Evolutionary conservation across 2,113 vertebrate species (phyloP), one percentile per base, ranked within the genome.

Genomic region (Protobothrops flavoviridis): DNA sequence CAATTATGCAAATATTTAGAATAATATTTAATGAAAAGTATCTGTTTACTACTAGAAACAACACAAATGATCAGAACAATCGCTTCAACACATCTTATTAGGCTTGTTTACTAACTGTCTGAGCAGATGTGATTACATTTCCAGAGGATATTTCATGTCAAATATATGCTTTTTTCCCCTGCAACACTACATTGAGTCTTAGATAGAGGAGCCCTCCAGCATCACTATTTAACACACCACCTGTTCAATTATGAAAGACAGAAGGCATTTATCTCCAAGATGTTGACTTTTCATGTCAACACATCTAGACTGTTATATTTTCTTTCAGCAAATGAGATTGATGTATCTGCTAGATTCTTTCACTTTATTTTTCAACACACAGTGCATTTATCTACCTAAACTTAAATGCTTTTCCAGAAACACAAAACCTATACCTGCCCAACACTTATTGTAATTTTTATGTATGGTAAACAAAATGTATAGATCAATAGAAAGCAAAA

Each of bases 211-310:
- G 45, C 0, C 2, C 21, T 48, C 0, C 0, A 12, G 53, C 33
- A 48, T 13, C 13, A 24, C 2, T 55, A 61, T 91, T 91, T 48
- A 53, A 20, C 50, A 57, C 0, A 91, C 5, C 11, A 92, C 53
- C 29, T 85, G 26, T 90, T 93, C n/a, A 94, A 39, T 12, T 90
- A 89, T 20, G 85, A 10, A 74, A 93, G 93, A 20, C 17, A 91
- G 87, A 88, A 88, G 5, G 3, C 4, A 89, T 8, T 93, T 48
- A 87, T 12, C 86, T 61, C n/a, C 21, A 90, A 93, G 33, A 74
- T 93, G n/a, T 81, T 95, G 53, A 95, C 43, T 88, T 88, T 92
- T 94, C 43, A 90, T 74, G 29, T 89, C 56, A 94, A 94, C 48
- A 90, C 24, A 95, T 92, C 29, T 85, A 61, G 39, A 94, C 3